These are phyloP conservation scores for Augochlorella aurata DNA, from an alignment of 2,888 invertebrate species.

Conservation along the genomic window DNA sequence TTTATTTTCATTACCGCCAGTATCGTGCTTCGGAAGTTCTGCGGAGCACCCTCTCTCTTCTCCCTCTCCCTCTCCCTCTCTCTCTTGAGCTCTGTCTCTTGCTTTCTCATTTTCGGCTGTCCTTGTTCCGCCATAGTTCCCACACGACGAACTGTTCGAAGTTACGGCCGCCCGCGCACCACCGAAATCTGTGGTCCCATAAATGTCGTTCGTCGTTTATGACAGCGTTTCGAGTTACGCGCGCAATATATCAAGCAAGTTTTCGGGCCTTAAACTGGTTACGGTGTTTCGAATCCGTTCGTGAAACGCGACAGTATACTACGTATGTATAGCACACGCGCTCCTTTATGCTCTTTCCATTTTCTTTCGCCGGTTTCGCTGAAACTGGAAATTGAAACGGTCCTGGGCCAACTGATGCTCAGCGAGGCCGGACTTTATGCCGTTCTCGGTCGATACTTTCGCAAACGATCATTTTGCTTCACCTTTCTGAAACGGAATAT, in stretches of 20 bases:
- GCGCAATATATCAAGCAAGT: slow-evolving; percentile 46
- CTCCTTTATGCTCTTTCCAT: neutral
- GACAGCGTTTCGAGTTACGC: slow-evolving; percentile 45
- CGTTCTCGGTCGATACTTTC: neutral
- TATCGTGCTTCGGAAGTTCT: slow-evolving; percentile 32
- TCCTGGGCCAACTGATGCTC: neutral
- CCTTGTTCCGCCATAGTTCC: slow-evolving; percentile 2
- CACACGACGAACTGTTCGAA: slow-evolving; percentile 16
- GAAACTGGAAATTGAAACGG: slow-evolving; percentile 10
- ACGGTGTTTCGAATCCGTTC: slow-evolving; percentile 20
- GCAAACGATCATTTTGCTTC: neutral
- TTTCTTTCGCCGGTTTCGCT: neutral
- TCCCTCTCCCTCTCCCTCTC: neutral
- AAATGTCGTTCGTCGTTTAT: slow-evolving; percentile 66
- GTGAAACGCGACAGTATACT: neutral
- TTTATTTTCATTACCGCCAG: slow-evolving; percentile 48
- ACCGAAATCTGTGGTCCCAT: slow-evolving; percentile 58
- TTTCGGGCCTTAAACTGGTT: slow-evolving; percentile 41
- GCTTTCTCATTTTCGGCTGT: neutral
- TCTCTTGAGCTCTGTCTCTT: neutral
- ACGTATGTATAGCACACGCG: no score
- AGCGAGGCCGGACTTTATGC: neutral
- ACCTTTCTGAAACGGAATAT: neutral
- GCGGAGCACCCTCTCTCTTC: neutral
- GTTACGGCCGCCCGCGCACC: slow-evolving; percentile 28